Evolutionary conservation across 2,888 invertebrate species (phyloP), one percentile per base, ranked within the genome.

Genomic region (Timema podura): DNA sequence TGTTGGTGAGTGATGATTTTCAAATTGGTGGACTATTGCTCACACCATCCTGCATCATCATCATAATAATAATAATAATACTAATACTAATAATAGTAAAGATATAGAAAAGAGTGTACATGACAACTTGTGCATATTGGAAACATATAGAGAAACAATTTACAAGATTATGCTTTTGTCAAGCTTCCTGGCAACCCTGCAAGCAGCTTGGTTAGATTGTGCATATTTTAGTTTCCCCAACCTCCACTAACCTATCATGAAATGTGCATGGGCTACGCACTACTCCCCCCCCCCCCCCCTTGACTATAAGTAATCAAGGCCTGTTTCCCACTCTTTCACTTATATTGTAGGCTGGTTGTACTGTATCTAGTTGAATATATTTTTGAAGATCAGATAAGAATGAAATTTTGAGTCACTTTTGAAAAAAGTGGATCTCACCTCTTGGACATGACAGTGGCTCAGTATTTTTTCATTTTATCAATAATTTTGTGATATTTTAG

Each of bases 401-500:
- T 66, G 71, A 71, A 72, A 72, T 68, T 68, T 67, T 72, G 73
- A 74, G 73, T 73, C 73, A 72, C 70, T 73, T 72, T 69, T 70
- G 69, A 74, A 68, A 74, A 73, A 75, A 75, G 73, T 73, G 72
- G 71, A 72, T 75, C 73, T 74, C 74, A 70, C 71, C 73, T 73
- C 30, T 61, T 71, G 77, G 79, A 79, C 79, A 80, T 79, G 76
- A 79, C 79, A 79, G 81, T 82, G 82, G 82, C 81, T 82, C 81
- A 81, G 81, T 82, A 80, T 81, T 81, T 82, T 83, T 82, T 83
- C 80, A 82, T 82, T 82, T 83, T 81, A 82, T 83, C 81, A 82
- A 82, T 73, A 72, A 74, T 83, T 83, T 83, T 84, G 83, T 84
- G 83, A 84, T 84, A 83, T 83, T 83, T 84, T 83, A 83, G 82